These are phyloP conservation scores for Dasypus novemcinctus DNA, from an alignment of 2,113 vertebrate genomes.

Conservation along the genomic window DNA sequence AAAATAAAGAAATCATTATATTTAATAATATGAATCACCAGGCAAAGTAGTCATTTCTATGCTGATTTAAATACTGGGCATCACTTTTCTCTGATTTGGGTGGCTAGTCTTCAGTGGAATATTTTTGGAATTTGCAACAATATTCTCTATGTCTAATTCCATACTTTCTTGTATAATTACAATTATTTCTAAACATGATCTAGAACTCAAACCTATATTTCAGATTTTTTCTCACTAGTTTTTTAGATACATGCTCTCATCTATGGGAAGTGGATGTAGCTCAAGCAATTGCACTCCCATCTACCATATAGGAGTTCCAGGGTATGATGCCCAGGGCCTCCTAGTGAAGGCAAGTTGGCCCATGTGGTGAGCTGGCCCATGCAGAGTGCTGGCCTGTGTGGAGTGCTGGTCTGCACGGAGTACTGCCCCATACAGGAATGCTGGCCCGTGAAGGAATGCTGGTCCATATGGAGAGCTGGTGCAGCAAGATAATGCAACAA, in stretches of 20 bases:
- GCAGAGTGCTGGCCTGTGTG: too few relatives aligned
- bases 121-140: neutral
- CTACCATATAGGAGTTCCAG: too few relatives aligned
- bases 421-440: too few relatives aligned
- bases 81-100: neutral
- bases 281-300: too few relatives aligned
- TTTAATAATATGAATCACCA: neutral
- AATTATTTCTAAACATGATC: neutral
- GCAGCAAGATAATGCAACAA: too few relatives aligned
- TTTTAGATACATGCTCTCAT: neutral
- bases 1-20: neutral
- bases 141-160: neutral
- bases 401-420: too few relatives aligned
- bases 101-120: neutral
- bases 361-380: too few relatives aligned
- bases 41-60: neutral
- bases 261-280: too few relatives aligned
- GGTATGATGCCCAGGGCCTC: too few relatives aligned
- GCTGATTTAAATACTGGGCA: neutral
- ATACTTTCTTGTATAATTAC: neutral
- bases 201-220: neutral
- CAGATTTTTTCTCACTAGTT: neutral
- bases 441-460: too few relatives aligned
- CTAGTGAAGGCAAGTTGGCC: too few relatives aligned
- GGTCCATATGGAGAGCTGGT: too few relatives aligned